Base-by-base conservation (phyloP, 2,113 vertebrate genomes). In the Apodemus speciosus region DNA sequence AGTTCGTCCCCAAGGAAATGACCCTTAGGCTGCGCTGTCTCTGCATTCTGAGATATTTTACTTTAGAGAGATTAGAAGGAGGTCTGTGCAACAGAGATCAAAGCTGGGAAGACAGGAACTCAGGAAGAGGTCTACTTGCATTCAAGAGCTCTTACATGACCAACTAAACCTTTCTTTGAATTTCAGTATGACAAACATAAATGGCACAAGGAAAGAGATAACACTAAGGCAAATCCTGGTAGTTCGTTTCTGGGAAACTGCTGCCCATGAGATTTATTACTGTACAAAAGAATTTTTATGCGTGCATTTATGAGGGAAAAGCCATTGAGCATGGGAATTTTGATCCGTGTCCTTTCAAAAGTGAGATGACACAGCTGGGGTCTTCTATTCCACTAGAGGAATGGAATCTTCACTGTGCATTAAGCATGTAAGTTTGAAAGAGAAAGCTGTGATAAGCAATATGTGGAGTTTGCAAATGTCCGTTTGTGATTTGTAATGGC, bases 381-480 rank as follows among this genome's bases (percentile, higher is more conserved):
- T 81, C 53, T 83, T 69, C n/a, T 18, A 72, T 35, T 73, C 21
- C 11, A 23, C 40, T 69, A 23, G 62, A 83, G 88, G 5, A 71
- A 43, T 5, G n/a, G 18, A 30, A 35, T 38, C 3, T 18, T 35
- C 2, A 7, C 40, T 72, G 43, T 62, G 60, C 86, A 85, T 35
- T 43, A 38, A 89, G 46, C 25, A 32, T 23, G 27, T 83, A 40
- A 62, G 25, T 49, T 9, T 38, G 56, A 43, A 64, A 80, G 72
- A 85, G 58, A 87, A 85, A 93, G 66, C 18, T 96, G 35, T n/a
- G 53, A 86, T 21, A 7, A 56, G 87, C 46, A 95, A 56, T 15
- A 75, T 13, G 83, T 35, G 32, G 40, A 88, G 71, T 43, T 46
- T 89, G 88, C 23, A 90, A 92, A 94, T 40, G 51, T 87, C 95